These are phyloP conservation scores for Paratilapia polleni DNA, from an alignment of 2,113 vertebrate species.

Conservation along the genomic window DNA sequence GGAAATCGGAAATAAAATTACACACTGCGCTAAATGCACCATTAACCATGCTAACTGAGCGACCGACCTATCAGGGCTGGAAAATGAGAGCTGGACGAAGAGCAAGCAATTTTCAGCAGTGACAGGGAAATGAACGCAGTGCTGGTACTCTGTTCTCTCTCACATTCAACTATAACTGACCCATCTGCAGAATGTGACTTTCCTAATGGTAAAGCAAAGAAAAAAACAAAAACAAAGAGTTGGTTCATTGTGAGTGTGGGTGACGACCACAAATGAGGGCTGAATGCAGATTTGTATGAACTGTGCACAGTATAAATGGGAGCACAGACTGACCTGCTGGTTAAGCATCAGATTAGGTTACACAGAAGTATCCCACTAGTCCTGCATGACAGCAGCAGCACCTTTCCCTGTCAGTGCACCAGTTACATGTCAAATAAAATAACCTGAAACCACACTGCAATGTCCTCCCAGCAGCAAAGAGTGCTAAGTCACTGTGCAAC, in stretches of 20 bases:
- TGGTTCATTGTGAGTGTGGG: conserved; percentile 21
- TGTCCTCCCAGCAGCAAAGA: conserved; percentile 30
- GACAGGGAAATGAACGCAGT: conserved; percentile 44
- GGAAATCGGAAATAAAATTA: conserved; percentile 85
- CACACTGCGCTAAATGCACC: conserved; percentile 75
- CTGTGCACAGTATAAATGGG: conserved; percentile 15
- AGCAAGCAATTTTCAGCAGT: conserved; percentile 46
- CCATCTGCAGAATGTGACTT: conserved; percentile 51
- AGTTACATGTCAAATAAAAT: conserved; percentile 48
- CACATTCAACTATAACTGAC: conserved; percentile 26
- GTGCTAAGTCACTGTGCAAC: conserved; percentile 46
- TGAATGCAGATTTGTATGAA: conserved; percentile 38
- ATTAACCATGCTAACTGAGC: conserved; percentile 76
- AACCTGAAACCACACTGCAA: conserved; percentile 29
- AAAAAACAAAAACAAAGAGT: not conserved
- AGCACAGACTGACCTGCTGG: conserved; percentile 21
- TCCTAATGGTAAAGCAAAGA: conserved; percentile 40
- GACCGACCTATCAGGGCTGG: conserved; percentile 52
- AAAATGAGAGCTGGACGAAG: conserved; percentile 52
- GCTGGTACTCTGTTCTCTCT: conserved; percentile 8
- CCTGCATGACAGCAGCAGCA: conserved; percentile 12
- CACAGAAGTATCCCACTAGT: conserved; percentile 14
- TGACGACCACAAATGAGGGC: conserved; percentile 1
- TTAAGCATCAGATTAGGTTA: not conserved
- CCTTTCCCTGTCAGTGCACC: conserved; percentile 16